Conservation (phyloP, 2,888 invertebrate species). For the Acronicta psi region DNA sequence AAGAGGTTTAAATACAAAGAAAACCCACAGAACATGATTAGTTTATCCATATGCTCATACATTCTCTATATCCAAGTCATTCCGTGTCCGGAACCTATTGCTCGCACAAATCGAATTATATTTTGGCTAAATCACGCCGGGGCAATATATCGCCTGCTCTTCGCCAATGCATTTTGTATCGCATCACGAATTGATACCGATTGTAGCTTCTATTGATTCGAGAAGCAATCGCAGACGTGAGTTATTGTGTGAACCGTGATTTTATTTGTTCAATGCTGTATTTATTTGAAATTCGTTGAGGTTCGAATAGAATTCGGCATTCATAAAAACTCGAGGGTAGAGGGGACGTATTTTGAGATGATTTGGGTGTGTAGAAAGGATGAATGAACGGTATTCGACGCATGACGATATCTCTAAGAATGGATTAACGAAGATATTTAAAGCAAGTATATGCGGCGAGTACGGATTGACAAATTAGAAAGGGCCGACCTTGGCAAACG, state of each 20-base stretch:
- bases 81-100: conserved; percentile 48
- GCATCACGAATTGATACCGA: conserved; percentile 46
- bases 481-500: too few relatives aligned
- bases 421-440: too few relatives aligned
- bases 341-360: too few relatives aligned
- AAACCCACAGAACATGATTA: neutral
- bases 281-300: neutral
- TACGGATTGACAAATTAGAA: too few relatives aligned
- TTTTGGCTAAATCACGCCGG: conserved; percentile 68
- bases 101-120: conserved; percentile 69
- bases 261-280: neutral
- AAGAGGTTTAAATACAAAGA: neutral
- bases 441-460: too few relatives aligned
- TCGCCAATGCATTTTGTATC: conserved; percentile 57
- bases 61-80: conserved; percentile 49
- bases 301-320: too few relatives aligned
- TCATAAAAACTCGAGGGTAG: too few relatives aligned
- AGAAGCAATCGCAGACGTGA: conserved; percentile 17
- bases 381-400: too few relatives aligned
- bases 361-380: too few relatives aligned
- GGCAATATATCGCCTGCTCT: conserved; percentile 58
- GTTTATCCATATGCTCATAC: conserved; percentile 17
- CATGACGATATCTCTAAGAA: too few relatives aligned
- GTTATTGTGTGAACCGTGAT: conserved; percentile 6
- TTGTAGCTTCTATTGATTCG: conserved; percentile 31